Conservation (phyloP, 2,888 invertebrate species). For the Blastobasis adustella region DNA sequence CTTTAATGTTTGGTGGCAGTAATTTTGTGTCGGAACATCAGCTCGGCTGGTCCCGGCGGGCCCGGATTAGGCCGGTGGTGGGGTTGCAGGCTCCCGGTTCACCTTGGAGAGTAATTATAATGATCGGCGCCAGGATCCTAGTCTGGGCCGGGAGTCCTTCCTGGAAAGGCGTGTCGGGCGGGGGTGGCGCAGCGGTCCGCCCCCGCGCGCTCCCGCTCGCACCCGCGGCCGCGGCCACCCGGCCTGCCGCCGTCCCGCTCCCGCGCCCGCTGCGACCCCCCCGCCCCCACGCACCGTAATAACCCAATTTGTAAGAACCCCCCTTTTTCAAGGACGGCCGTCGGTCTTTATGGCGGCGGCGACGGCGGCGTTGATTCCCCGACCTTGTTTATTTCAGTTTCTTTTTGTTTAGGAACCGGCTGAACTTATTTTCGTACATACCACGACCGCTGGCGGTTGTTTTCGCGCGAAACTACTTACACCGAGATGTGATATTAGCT, state of each 20-base stretch:
- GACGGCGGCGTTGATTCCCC: conserved; percentile 72
- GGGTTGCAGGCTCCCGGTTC: conserved; percentile 59
- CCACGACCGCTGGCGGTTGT: conserved; percentile 50
- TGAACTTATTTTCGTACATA: conserved; percentile 66
- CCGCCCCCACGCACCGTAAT: conserved; percentile 66
- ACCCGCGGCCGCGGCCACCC: conserved; percentile 25
- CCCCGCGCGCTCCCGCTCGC: conserved; percentile 50
- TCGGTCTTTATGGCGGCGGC: conserved; percentile 74
- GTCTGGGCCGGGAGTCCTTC: conserved; percentile 66
- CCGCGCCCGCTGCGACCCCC: conserved; percentile 55
- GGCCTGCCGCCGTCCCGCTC: conserved; percentile 33
- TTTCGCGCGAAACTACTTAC: conserved; percentile 35
- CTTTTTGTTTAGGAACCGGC: conserved; percentile 73
- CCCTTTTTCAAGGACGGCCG: conserved; percentile 75
- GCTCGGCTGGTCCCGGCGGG: conserved; percentile 57
- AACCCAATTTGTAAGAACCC: conserved; percentile 76
- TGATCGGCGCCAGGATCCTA: conserved; percentile 69
- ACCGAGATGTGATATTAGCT: conserved; percentile 32
- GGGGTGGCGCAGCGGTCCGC: conserved; percentile 67
- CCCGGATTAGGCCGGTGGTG: conserved; percentile 59
- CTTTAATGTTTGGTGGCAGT: conserved; percentile 54
- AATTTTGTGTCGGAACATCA: conserved; percentile 55
- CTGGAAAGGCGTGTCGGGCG: conserved; percentile 68
- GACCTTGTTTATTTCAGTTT: conserved; percentile 75
- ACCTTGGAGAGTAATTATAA: conserved; percentile 75